phyloP scores from a whole-genome alignment of 2,797 vertebrate species.

The Aldrovandia affinis region DNA sequence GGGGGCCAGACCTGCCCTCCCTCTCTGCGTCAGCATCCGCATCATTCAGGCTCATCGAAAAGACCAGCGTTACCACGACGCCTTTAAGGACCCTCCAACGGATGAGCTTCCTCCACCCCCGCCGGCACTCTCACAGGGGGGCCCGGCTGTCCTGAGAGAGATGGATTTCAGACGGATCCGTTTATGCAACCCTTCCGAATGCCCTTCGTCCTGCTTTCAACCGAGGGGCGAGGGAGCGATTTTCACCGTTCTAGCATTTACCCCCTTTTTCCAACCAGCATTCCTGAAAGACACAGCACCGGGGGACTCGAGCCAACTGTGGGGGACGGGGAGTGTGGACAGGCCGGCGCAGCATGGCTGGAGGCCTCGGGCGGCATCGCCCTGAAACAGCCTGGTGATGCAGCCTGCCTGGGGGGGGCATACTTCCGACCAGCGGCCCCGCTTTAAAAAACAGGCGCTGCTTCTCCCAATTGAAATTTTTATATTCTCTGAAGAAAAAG shows the following conservation, averaged over 20 bases:
- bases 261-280: too few species aligned
- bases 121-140: background rate
- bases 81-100: background rate
- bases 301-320: too few species aligned
- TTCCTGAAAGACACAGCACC: too few species aligned
- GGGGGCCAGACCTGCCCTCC: background rate
- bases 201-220: background rate
- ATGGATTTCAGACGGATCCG: background rate
- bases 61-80: background rate
- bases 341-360: background rate
- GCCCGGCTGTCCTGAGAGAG: slow-evolving; percentile 8
- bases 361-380: background rate
- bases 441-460: background rate
- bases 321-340: too few species aligned
- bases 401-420: background rate
- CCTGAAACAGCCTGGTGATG: background rate
- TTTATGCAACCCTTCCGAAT: background rate
- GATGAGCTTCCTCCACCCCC: background rate
- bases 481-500: background rate
- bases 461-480: background rate
- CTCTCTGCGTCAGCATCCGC: background rate
- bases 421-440: background rate
- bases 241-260: too few species aligned
- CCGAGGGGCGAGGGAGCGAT: too few species aligned
- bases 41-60: background rate